Percentiles rank a stretch among this genome's conserved stretches.
phyloP scores from a whole-genome alignment of 2,113 vertebrate species.

The Pheucticus melanocephalus region DNA sequence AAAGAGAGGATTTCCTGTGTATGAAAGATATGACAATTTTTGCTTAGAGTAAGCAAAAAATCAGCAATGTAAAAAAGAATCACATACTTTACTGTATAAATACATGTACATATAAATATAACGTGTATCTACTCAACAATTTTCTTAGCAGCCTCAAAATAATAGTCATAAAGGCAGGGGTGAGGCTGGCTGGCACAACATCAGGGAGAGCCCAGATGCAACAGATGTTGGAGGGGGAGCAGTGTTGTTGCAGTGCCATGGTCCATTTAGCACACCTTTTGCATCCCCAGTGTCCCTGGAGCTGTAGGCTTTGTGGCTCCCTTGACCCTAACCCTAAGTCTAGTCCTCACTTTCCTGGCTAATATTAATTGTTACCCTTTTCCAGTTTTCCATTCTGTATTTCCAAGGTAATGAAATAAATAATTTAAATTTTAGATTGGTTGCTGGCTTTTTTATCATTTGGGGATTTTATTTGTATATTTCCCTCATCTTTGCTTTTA shows the following conservation, averaged over 20 bases:
- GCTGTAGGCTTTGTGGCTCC: not conserved
- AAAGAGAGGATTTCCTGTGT: not conserved
- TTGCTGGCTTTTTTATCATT: not conserved
- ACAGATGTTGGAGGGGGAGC: not conserved
- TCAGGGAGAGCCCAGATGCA: no score
- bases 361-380: not conserved
- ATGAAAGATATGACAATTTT: rapidly evolving
- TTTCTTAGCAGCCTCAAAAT: not conserved
- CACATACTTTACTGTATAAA: not conserved
- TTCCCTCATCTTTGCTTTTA: not conserved
- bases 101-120: not conserved
- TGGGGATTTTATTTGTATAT: not conserved
- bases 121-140: not conserved
- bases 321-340: not conserved
- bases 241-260: rapidly evolving
- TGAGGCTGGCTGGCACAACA: not conserved
- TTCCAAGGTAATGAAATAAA: not conserved
- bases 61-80: not conserved
- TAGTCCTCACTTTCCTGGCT: not conserved
- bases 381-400: not conserved
- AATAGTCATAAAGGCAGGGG: not conserved
- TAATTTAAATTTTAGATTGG: not conserved
- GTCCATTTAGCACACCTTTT: not conserved
- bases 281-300: not conserved
- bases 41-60: not conserved